These are phyloP conservation scores for Empidonax alnorum DNA, from an alignment of 2,113 vertebrate genomes.

Conservation along the genomic window DNA sequence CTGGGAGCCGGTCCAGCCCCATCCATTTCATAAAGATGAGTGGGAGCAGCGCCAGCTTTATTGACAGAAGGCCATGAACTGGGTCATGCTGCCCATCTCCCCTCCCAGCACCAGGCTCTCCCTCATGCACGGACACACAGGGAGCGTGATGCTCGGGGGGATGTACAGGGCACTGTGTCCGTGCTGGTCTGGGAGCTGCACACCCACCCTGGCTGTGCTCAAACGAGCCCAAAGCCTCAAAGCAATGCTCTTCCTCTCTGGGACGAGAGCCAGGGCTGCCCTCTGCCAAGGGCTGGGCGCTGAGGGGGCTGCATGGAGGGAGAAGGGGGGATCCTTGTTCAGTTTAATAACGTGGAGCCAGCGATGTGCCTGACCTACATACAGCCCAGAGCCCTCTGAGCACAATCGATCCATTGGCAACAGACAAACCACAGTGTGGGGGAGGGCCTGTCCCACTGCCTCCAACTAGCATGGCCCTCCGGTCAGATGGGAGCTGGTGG, in stretches of 20 bases:
- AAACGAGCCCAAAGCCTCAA: neutral
- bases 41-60: neutral
- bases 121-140: neutral
- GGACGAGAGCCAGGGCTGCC: neutral
- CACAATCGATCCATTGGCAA: neutral
- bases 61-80: neutral
- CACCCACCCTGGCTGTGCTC: neutral
- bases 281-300: neutral
- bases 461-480: neutral
- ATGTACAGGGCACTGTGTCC: accelerated
- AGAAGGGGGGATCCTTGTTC: neutral
- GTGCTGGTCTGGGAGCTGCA: neutral
- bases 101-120: neutral
- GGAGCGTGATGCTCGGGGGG: neutral
- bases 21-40: neutral
- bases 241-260: neutral
- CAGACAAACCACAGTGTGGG: accelerated
- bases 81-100: neutral
- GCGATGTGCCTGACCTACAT: slow-evolving; percentile 23
- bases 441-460: neutral
- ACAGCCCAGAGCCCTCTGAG: neutral
- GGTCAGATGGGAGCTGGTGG: accelerated
- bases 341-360: neutral
- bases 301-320: neutral
- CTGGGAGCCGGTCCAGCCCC: neutral